Evolutionary conservation across 2,888 invertebrate genomes (phyloP).

Genomic region (Penaeus monodon): DNA sequence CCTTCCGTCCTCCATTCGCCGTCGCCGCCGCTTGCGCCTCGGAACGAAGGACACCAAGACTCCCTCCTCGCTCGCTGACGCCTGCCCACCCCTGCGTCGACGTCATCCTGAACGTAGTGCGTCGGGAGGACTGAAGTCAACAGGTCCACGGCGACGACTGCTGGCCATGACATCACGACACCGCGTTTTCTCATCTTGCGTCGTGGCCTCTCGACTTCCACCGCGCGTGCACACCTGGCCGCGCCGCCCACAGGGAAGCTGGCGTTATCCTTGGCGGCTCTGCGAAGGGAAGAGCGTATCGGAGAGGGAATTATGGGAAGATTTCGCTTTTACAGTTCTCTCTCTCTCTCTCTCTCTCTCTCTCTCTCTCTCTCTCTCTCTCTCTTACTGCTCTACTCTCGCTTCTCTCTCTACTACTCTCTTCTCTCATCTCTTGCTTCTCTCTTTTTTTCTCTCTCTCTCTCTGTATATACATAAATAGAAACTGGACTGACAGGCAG

Average conservation of each 20-base stretch:
- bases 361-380: not conserved
- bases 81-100: not conserved
- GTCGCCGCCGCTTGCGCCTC: not conserved
- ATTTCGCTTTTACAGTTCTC: not conserved
- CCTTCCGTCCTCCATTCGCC: not conserved
- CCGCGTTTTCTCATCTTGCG: too few species aligned
- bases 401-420: not conserved
- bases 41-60: not conserved
- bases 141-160: too few species aligned
- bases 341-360: not conserved
- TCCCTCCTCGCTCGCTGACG: not conserved
- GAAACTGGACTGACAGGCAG: too few species aligned
- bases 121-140: not conserved
- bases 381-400: not conserved
- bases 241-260: too few species aligned
- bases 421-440: not conserved
- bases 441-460: not conserved
- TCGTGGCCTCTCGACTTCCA: too few species aligned
- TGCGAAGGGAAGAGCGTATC: too few species aligned
- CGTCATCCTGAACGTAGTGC: not conserved
- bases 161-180: too few species aligned
- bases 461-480: too few species aligned
- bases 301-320: too few species aligned
- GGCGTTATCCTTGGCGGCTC: too few species aligned
- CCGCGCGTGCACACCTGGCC: too few species aligned